Evolutionary conservation across 2,113 vertebrate species (phyloP), one percentile per base, ranked within the genome.

Genomic region (Capreolus pygargus): DNA sequence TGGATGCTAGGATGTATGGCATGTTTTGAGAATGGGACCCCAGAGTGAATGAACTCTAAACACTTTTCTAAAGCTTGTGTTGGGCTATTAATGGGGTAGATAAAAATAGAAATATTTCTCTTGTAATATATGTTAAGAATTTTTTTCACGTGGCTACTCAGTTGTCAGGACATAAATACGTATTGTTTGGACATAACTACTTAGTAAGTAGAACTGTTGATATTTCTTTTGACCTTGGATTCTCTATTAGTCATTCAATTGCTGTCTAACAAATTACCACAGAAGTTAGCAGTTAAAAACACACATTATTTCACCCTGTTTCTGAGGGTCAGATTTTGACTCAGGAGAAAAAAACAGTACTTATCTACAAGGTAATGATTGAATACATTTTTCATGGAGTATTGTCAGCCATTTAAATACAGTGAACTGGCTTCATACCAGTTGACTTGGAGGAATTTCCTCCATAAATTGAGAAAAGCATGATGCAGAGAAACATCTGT

Each of bases 201-300:
- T 83, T 88, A 70, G 50, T 88, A 58, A 83, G 43, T 83, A 57
- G n/a, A 93, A 54, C 21, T 54, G 28, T 89, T 83, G 70, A 2
- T 96, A 61, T 60, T 92, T 84, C 54, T 96, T 96, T 96, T 89
- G 95, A 36, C 61, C 43, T 76, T 83, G 54, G 6, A 17, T 57
- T 33, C 70, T 81, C 4, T 86, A 67, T 57, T 55, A 45, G 54
- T 60, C 55, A 54, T 86, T 86, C 16, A 55, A 0, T 81, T 92
- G 57, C 50, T 55, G 10, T 91, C 8, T 91, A 76, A 64, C 82
- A 86, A 45, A 86, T 55, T 86, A 45, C 30, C 17, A 17, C n/a
- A 54, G 25, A 67, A 92, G 16, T 67, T 57, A 47, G 57, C 82
- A 79, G 70, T 81, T 81, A 86, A 64, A 91, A 50, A 43, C 36